phyloP scores from a whole-genome alignment of 2,113 vertebrate genomes.

The Hypomesus transpacificus region DNA sequence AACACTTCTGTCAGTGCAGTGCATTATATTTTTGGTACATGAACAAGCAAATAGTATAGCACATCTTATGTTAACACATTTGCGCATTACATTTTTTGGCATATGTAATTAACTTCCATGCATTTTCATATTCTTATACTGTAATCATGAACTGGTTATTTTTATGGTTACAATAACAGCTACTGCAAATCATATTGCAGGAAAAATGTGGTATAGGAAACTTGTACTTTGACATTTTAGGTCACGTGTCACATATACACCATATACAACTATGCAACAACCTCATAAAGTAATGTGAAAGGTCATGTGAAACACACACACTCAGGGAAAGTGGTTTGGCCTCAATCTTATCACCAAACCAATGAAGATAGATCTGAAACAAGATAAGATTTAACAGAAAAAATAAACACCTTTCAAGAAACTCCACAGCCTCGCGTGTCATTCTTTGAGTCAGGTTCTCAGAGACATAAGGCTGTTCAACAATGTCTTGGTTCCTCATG shows the following conservation, averaged over 20 bases:
- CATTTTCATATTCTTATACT: no score
- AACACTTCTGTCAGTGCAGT: neutral
- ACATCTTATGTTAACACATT: no score
- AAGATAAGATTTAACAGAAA: neutral
- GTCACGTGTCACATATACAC: neutral
- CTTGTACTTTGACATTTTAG: no score
- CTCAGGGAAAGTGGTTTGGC: neutral
- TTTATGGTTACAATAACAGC: no score
- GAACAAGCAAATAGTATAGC: no score
- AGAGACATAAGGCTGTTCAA: slow-evolving; percentile 77
- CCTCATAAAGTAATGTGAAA: slow-evolving; percentile 1
- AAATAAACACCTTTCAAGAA: slow-evolving; percentile 71
- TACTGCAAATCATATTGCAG: no score
- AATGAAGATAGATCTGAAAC: neutral
- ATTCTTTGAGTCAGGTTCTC: slow-evolving; percentile 81
- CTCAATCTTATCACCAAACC: neutral
- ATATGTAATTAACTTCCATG: no score
- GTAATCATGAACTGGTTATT: no score
- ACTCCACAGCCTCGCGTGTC: slow-evolving; percentile 71
- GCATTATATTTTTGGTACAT: no score
- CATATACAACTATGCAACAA: neutral
- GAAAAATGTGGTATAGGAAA: no score
- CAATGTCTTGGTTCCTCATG: slow-evolving; percentile 71
- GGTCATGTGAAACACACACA: neutral
- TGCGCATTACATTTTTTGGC: no score